Evolutionary conservation across 2,888 invertebrate genomes (phyloP), one percentile per base, ranked within the genome.

Genomic region (Tortrix viridana): DNA sequence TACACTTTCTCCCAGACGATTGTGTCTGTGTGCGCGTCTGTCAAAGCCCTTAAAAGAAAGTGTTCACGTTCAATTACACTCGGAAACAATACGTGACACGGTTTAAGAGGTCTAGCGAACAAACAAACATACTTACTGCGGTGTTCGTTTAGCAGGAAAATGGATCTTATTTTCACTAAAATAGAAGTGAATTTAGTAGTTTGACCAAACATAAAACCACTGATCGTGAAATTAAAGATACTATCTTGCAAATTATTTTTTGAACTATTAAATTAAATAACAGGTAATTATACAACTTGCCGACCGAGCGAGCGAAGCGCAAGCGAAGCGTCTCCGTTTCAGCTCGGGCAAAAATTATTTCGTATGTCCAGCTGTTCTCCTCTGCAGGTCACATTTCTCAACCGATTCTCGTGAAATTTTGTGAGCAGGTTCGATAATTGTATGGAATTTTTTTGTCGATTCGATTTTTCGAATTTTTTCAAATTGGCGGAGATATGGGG

Each of bases 21-120:
- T 38, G 48, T 41, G 16, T n/a, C 22, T 41, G 20, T 54, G 1
- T 48, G 41, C 20, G 19, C 5, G 38, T 37, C 14, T 41, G 41
- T 41, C 41, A 26, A 14, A 9, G 23, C 48, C 57, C 26, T 47
- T 47, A 41, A 19, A 37, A 53, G 54, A 55, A 44, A 44, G 53
- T 53, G 38, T 48, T 38, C 48, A 38, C 53, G 44, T 18, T 19
- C 60, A 60, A 60, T 60, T 60, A 60, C 22, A 47, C 38, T 18
- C 18, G 18, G 20, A 47, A 46, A 53, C 52, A 60, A 60, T 46
- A 47, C 52, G 44, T 50, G 50, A 37, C 50, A 50, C 20, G 50
- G 14, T 37, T 37, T 50, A 20, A 32, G 50, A 37, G 16, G 9
- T 16, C 16, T 7, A 6, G 14, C 26, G 49, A 26, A 16, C 16